Evolutionary conservation across 2,113 vertebrate genomes (phyloP).

Genomic region (Corapipo altera): DNA sequence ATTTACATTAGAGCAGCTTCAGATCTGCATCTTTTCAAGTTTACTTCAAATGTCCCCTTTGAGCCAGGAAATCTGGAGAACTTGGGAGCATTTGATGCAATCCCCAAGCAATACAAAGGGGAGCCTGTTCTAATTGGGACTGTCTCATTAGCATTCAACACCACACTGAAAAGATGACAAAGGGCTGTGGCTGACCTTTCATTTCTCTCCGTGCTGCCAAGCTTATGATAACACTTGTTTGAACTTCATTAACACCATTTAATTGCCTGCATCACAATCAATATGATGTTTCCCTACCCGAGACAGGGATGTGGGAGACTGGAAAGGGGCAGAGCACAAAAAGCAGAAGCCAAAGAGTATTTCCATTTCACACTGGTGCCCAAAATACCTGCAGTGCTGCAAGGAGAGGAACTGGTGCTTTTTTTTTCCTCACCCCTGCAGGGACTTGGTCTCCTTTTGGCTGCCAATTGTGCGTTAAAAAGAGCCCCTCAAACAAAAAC

Average conservation of each 20-base stretch:
- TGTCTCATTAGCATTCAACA: conserved; percentile 35
- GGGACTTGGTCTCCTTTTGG: neutral
- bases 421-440: neutral
- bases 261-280: conserved; percentile 74
- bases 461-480: neutral
- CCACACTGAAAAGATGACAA: conserved; percentile 34
- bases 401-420: neutral
- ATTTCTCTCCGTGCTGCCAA: conserved; percentile 61
- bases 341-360: conserved; percentile 9
- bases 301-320: neutral
- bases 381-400: neutral
- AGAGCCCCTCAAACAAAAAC: neutral
- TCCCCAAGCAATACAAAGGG: conserved; percentile 26
- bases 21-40: conserved; percentile 64
- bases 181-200: conserved; percentile 57
- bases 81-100: conserved; percentile 54
- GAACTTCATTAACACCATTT: conserved; percentile 64
- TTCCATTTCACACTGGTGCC: neutral
- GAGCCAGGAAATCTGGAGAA: conserved; percentile 50
- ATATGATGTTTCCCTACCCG: conserved; percentile 64
- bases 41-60: conserved; percentile 60
- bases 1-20: conserved; percentile 48
- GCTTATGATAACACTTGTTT: conserved; percentile 72
- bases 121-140: conserved; percentile 39
- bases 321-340: conserved; percentile 22